These are phyloP conservation scores for Heteropelma amictum DNA, from an alignment of 2,888 invertebrate species.

Conservation along the genomic window DNA sequence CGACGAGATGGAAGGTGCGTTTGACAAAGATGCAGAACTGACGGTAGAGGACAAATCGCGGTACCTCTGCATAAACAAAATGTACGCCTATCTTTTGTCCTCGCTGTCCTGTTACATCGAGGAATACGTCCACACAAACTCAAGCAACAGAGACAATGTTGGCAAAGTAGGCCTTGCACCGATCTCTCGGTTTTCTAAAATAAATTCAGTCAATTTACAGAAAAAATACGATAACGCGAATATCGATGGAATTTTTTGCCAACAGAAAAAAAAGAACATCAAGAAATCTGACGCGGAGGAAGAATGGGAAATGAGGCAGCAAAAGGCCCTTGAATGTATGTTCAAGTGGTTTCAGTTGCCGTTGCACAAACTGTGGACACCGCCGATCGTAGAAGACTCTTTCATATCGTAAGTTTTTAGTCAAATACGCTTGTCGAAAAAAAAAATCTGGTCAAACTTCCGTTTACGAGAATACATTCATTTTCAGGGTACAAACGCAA, in stretches of 20 bases:
- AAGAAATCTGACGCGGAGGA: conserved; percentile 78
- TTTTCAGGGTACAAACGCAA: conserved; percentile 84
- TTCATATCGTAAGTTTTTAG: conserved; percentile 85
- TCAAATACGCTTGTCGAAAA: neutral
- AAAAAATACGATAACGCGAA: neutral
- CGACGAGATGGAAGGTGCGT: conserved; percentile 63
- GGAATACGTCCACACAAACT: conserved; percentile 60
- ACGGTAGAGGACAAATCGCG: conserved; percentile 60
- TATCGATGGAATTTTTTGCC: neutral
- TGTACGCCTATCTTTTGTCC: conserved; percentile 71
- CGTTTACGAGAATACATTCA: neutral
- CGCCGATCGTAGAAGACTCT: conserved; percentile 89
- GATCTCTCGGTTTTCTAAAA: neutral
- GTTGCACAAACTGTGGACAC: conserved; percentile 88
- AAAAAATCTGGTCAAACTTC: neutral
- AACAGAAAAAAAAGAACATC: conserved; percentile 69
- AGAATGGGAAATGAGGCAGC: conserved; percentile 85
- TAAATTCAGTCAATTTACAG: neutral
- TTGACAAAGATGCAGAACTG: conserved; percentile 57
- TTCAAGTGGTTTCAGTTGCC: conserved; percentile 85
- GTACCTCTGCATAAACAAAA: conserved; percentile 68
- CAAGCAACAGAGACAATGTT: conserved; percentile 48
- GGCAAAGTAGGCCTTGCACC: conserved; percentile 62
- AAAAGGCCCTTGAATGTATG: conserved; percentile 83
- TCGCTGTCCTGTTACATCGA: conserved; percentile 67